Conservation (phyloP, 2,888 invertebrate genomes). For the Cephus spinipes region DNA sequence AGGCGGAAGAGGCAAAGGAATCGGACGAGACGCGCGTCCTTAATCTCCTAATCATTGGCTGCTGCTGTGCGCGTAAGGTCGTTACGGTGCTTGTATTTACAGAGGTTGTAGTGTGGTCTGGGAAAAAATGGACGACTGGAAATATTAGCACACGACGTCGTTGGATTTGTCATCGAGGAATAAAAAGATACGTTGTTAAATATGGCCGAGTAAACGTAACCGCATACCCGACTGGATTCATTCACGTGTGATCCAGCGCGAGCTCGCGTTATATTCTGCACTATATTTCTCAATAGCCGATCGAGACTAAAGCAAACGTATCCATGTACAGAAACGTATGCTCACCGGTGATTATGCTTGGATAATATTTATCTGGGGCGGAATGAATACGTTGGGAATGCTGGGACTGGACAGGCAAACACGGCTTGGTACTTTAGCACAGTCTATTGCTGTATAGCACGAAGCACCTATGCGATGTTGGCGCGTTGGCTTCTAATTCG, state of each 20-base stretch:
- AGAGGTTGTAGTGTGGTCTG: neutral
- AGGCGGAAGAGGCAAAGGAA: constrained; percentile 2
- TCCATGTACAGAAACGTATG: constrained; percentile 10
- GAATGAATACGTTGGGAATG: constrained; percentile 10
- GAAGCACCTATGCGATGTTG: neutral
- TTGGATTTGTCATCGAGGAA: constrained; percentile 13
- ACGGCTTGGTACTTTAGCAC: constrained; percentile 13
- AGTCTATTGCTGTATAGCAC: neutral
- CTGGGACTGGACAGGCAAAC: neutral
- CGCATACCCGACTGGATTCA: neutral
- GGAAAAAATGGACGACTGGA: constrained; percentile 36
- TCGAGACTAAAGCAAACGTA: constrained; percentile 10
- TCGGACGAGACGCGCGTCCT: neutral
- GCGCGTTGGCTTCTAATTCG: constrained; percentile 1
- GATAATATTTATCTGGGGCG: constrained; percentile 23
- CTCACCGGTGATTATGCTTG: constrained; percentile 15
- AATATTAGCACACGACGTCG: constrained; percentile 39
- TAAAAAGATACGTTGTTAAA: neutral
- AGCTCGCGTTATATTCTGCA: constrained; percentile 33
- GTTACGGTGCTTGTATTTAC: neutral
- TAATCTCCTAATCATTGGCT: neutral
- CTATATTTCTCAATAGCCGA: constrained; percentile 24
- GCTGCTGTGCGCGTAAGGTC: neutral
- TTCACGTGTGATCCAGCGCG: neutral
- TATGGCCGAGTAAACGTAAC: neutral